Conservation (phyloP, 2,113 vertebrate species). For the Brachyhypopomus gauderio region DNA sequence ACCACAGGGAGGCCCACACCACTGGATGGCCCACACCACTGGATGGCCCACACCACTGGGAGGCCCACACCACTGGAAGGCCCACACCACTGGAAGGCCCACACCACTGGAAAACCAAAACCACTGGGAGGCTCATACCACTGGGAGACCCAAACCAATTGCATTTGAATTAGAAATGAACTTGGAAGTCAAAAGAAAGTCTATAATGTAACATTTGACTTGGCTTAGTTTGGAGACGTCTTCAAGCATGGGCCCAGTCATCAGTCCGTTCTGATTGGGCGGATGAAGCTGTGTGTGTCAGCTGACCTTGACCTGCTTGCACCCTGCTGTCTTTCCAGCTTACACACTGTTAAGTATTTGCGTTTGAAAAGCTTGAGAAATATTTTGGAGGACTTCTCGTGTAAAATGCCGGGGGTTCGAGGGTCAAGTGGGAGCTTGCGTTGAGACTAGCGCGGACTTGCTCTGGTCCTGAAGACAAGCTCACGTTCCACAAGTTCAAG, state of each 20-base stretch:
- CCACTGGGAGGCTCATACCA: no score
- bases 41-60: no score
- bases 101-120: no score
- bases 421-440: conserved; percentile 42
- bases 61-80: no score
- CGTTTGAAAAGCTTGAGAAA: neutral
- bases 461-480: conserved; percentile 14
- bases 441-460: conserved; percentile 44
- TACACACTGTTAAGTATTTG: neutral
- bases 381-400: conserved; percentile 12
- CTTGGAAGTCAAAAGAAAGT: no score
- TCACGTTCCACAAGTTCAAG: conserved; percentile 36
- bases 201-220: no score
- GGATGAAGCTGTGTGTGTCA: neutral
- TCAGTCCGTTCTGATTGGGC: neutral
- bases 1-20: no score
- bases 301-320: conserved; percentile 14
- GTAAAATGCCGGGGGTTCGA: conserved; percentile 26
- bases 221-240: neutral
- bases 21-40: no score
- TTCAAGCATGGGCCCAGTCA: neutral
- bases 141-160: no score
- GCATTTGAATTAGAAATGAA: no score
- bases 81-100: no score
- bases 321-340: neutral